phyloP scores from a whole-genome alignment of 2,797 vertebrate species.

The Pipistrellus pipistrellus region DNA sequence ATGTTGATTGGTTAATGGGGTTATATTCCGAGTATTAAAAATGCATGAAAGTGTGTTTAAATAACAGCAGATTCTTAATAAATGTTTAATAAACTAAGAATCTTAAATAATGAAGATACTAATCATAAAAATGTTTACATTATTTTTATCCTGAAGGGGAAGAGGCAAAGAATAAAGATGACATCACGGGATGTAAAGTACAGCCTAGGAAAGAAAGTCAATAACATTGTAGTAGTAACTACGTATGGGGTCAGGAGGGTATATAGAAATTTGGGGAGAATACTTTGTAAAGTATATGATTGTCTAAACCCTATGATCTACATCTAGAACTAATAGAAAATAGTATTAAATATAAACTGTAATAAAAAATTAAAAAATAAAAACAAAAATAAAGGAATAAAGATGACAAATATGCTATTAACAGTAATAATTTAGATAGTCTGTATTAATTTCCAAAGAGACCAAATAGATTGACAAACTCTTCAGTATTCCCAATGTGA shows the following conservation, averaged over 20 bases:
- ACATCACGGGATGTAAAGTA: neutral
- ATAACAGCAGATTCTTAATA: neutral
- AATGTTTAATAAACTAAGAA: slow-evolving; percentile 44
- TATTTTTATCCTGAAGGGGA: neutral
- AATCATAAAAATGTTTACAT: slow-evolving; percentile 27
- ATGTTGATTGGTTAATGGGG: neutral
- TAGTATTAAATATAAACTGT: neutral
- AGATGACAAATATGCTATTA: slow-evolving; percentile 6
- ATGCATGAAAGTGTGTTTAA: neutral
- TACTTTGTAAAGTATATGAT: neutral
- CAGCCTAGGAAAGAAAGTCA: neutral
- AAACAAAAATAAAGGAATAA: slow-evolving; percentile 24
- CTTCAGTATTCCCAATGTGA: neutral
- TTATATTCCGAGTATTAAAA: slow-evolving; percentile 40
- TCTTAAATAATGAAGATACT: slow-evolving; percentile 34
- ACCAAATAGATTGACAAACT: slow-evolving; percentile 34
- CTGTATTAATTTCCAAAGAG: slow-evolving; percentile 39
- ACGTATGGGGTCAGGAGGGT: neutral
- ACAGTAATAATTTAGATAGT: slow-evolving; percentile 16
- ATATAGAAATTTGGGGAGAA: neutral
- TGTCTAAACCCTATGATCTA: neutral
- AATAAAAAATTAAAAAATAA: neutral
- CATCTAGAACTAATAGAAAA: neutral
- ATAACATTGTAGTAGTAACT: neutral
- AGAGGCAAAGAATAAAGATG: slow-evolving; percentile 16